These are phyloP conservation scores for Ectobius pallidus DNA, from an alignment of 2,888 invertebrate species.

Conservation along the genomic window DNA sequence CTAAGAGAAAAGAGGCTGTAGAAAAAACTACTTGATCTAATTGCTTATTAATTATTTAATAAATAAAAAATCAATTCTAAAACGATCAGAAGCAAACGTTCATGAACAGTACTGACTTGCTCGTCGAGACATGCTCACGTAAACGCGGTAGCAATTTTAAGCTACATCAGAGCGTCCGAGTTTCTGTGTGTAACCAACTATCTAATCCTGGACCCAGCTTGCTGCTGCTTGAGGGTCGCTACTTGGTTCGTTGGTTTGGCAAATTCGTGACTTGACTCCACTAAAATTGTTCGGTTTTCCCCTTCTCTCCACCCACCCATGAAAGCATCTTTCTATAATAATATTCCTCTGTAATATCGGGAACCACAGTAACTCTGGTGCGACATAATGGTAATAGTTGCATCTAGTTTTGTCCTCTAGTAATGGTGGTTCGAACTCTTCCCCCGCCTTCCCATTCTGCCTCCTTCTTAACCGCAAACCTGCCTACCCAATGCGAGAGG, in stretches of 20 bases:
- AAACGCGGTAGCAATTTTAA: conserved; percentile 12
- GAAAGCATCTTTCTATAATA: conserved; percentile 25
- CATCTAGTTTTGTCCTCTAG: conserved; percentile 3
- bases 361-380: conserved; percentile 6
- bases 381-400: conserved; percentile 28
- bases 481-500: neutral
- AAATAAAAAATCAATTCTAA: too few species aligned
- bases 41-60: too few species aligned
- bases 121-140: too few species aligned
- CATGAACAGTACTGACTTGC: too few species aligned
- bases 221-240: conserved; percentile 17
- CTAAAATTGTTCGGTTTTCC: conserved; percentile 17
- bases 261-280: conserved; percentile 30
- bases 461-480: neutral
- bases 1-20: too few species aligned
- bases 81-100: too few species aligned
- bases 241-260: conserved; percentile 31
- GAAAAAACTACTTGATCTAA: too few species aligned
- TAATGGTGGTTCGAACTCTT: conserved; percentile 5
- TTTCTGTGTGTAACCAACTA: conserved; percentile 12
- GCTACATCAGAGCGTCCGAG: neutral
- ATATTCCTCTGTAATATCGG: conserved; percentile 17
- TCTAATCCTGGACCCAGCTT: conserved; percentile 7
- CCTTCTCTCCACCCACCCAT: neutral
- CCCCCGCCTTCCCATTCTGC: neutral